Evolutionary conservation across 2,113 vertebrate genomes (phyloP), one percentile per base, ranked within the genome.

Genomic region (Neotragus moschatus): DNA sequence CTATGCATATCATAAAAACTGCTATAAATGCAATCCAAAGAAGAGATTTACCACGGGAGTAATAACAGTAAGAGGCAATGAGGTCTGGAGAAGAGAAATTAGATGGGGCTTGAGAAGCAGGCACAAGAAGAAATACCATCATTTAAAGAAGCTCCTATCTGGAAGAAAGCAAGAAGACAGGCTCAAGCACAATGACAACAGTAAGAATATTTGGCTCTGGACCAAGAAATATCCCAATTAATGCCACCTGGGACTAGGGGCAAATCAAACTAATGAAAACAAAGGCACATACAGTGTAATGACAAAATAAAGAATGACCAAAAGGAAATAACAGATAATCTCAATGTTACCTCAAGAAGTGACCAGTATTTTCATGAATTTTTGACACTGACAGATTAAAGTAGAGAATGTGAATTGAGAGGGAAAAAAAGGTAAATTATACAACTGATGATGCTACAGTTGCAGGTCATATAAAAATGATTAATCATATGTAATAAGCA

Each of bases 391-490:
- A 82, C 0, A 94, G 43, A 49, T 13, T 43, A 43, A 73, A 53
- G n/a, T 66, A 61, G 3, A 61, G 61, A 90, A 75, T 12, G 21
- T 5, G 9, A 12, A 58, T 6, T 80, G 56, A 75, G 45, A 92
- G n/a, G 36, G 14, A 3, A 91, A 81, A 51, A 85, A 90, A 91
- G 28, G 58, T 47, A 84, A 93, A 73, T 82, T 89, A 60, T 11
- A 84, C n/a, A 96, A 91, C 51, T 88, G 51, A 82, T 51, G 28
- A 87, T 70, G 66, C 77, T 81, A 80, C 2, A 56, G 53, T 39
- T 90, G 70, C 33, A 94, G 39, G 45, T 66, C 53, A 91, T 10
- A 56, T 39, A 92, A 94, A 86, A 97, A 92, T 82, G 60, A 86
- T 84, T 55, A 82, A 47, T n/a, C 55, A 66, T 16, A 43, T 26